phyloP scores from a whole-genome alignment of 1,140 invertebrate genomes.

The Ruditapes philippinarum region DNA sequence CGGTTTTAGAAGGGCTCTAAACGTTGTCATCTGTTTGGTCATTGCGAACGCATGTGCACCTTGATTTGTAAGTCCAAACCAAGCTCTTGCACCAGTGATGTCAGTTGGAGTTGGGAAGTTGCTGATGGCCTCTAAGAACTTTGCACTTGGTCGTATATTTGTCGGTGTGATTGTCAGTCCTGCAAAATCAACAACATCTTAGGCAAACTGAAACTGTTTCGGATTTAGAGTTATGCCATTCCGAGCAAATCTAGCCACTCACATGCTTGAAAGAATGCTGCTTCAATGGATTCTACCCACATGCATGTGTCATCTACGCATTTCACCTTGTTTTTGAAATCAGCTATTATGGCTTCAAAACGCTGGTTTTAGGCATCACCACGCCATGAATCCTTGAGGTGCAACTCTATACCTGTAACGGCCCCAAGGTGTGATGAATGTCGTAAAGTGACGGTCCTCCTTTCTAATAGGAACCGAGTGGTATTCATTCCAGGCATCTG shows the following conservation, averaged over 20 bases:
- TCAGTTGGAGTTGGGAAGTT: constrained; percentile 62
- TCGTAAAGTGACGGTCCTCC: constrained; percentile 67
- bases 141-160: constrained; percentile 30
- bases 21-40: constrained; percentile 65
- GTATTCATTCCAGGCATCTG: constrained; percentile 71
- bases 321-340: constrained; percentile 58
- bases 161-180: no score
- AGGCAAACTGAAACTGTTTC: no score
- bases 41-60: constrained; percentile 70
- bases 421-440: no score
- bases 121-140: constrained; percentile 50
- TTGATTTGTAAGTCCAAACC: constrained; percentile 74
- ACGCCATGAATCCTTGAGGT: constrained; percentile 76
- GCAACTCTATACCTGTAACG: constrained; percentile 73
- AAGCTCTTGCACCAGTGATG: constrained; percentile 70
- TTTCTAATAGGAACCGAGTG: constrained; percentile 65
- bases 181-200: constrained; percentile 12
- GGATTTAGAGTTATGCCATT: no score
- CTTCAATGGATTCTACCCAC: no score
- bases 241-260: no score
- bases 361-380: constrained; percentile 69
- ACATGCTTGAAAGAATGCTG: no score
- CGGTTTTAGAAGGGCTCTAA: constrained; percentile 37
- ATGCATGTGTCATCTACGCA: no score
- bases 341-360: constrained; percentile 68